Base-by-base conservation (phyloP, 2,888 invertebrate genomes). In the Psococerastis gibbosa region DNA sequence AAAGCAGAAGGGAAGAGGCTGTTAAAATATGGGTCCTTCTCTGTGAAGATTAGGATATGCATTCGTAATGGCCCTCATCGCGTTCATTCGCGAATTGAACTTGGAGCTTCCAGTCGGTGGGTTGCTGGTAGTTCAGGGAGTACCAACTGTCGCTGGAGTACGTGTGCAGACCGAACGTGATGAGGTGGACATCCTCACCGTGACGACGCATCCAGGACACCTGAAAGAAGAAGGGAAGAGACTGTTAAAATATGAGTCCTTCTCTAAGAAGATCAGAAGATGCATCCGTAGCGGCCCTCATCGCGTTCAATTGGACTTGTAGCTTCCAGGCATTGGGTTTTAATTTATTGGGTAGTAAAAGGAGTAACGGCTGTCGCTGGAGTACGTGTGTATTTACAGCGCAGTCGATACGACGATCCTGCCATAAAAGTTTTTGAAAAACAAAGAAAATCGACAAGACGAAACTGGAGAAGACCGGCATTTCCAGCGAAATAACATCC, bases 211-310 rank as follows among this genome's bases (percentile, higher is more conserved):
- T 73, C 79, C 79, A 80, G 15, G 78, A 79, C 35, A 67, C 65
- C 67, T 67, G 55, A 8, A 46, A 67, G 53, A 77, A 66, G 49
- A 78, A 75, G 45, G 78, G 61, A 8, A 79, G 78, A 6, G 80
- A 80, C 60, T 80, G 79, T 15, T 76, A 73, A n/a, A 78, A 79
- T 49, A 81, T 76, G 64, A 80, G 80, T n/a, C n/a, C n/a, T n/a
- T n/a, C n/a, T n/a, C n/a, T n/a, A n/a, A n/a, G n/a, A n/a, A n/a
- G n/a, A n/a, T n/a, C n/a, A n/a, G n/a, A n/a, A n/a, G n/a, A n/a
- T n/a, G 53, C 80, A 81, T 60, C 80, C 81, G 60, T 80, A 81
- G 52, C 69, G 71, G n/a, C 82, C 82, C 49, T 77, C 75, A 56
- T 82, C 82, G 44, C 76, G 66, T 56, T 78, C 77, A 46, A 77